Base-by-base conservation (phyloP, 2,113 vertebrate species). In the Hippocampus zosterae region DNA sequence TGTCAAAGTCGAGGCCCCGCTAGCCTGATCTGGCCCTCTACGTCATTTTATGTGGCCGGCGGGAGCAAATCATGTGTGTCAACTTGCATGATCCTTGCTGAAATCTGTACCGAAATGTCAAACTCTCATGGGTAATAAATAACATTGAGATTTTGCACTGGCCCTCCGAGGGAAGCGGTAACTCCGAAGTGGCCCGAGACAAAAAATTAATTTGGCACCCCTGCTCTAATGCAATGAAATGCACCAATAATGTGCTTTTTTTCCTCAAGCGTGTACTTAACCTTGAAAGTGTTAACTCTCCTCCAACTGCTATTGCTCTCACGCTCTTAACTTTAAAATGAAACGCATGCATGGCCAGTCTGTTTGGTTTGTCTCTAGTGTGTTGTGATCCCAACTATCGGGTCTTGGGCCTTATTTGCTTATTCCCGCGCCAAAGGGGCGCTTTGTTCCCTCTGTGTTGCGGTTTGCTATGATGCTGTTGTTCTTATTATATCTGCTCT, bases 291-390 rank as follows among this genome's bases (percentile, higher is more conserved):
- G 81, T 62, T 75, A 79, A 80, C 76, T 65, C 65, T 67, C 69
- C 76, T 76, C 27, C 9, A 11, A 23, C 78, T 82, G 73, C 78
- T 81, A 75, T 80, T 82, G 82, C 83, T 89, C 80, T 81, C 82
- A 84, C 80, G 25, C 62, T 64, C n/a, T 84, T 41, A 79, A 81
- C 64, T 89, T 74, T 83, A 73, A 85, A 76, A 72, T 66, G 42
- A 72, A 77, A 61, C 75, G 75, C 81, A 80, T 87, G 88, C 89
- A 90, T 91, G 88, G 84, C 84, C 82, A 83, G 81, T 82, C 41
- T 69, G 61, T 79, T 73, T 50, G 56, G 41, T 85, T 86, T 71
- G n/a, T 78, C 73, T 83, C 25, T 56, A 72, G 29, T 69, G 75
- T 85, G 69, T 77, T 76, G 80, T 87, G 70, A 75, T 78, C 72